phyloP scores from a whole-genome alignment of 2,113 vertebrate species.

The Dasyprocta punctata region DNA sequence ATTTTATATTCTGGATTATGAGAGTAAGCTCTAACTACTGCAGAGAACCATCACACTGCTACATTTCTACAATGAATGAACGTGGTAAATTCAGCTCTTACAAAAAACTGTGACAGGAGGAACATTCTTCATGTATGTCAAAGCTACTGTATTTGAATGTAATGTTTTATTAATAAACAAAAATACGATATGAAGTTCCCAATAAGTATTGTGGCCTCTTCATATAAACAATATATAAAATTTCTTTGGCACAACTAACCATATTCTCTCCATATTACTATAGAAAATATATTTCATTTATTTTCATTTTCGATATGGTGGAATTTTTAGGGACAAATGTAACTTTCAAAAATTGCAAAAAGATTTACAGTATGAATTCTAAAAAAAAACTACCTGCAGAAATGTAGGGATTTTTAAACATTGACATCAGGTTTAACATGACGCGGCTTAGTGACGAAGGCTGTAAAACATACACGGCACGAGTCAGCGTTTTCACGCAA shows the following conservation, averaged over 20 bases:
- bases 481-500: neutral
- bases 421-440: slow-evolving; percentile 21
- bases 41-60: slow-evolving; percentile 11
- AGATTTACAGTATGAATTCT: slow-evolving; percentile 76
- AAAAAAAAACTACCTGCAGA: slow-evolving; percentile 77
- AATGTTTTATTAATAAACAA: slow-evolving; percentile 79
- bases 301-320: slow-evolving; percentile 68
- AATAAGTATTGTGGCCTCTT: slow-evolving; percentile 78
- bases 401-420: slow-evolving; percentile 47
- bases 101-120: slow-evolving; percentile 63
- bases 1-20: slow-evolving; percentile 24
- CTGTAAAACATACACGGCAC: neutral
- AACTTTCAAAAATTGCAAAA: slow-evolving; percentile 76
- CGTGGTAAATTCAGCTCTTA: slow-evolving; percentile 31
- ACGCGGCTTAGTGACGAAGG: neutral
- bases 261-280: slow-evolving; percentile 78
- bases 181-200: slow-evolving; percentile 67
- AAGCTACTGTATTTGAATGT: slow-evolving; percentile 56
- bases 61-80: slow-evolving; percentile 1
- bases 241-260: slow-evolving; percentile 89
- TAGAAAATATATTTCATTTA: slow-evolving; percentile 69
- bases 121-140: slow-evolving; percentile 32
- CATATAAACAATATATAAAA: slow-evolving; percentile 87
- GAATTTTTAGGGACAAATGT: slow-evolving; percentile 78
- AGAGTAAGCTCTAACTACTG: neutral